Evolutionary conservation across 2,113 vertebrate genomes (phyloP).

Genomic region (Oncorhynchus nerka): DNA sequence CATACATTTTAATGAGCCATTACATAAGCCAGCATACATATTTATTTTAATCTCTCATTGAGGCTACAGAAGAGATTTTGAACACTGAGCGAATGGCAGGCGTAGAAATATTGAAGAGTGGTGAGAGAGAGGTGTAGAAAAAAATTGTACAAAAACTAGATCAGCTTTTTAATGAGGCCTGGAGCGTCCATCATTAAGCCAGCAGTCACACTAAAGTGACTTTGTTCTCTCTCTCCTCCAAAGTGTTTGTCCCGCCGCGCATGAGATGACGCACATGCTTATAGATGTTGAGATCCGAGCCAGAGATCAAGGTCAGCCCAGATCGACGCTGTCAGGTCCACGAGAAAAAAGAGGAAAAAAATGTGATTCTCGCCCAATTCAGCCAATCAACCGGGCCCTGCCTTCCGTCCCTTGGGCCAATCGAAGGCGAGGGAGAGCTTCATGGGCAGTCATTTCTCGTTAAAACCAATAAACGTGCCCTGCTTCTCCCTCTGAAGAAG

Average conservation of each 20-base stretch:
- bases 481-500: conserved; percentile 2
- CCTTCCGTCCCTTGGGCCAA: not conserved
- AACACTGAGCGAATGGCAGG: not conserved
- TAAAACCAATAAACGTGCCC: conserved; percentile 5
- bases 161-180: conserved; percentile 36
- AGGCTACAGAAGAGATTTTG: conserved; percentile 1
- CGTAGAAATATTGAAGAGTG: not conserved
- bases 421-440: not conserved
- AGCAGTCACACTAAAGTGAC: conserved; percentile 44
- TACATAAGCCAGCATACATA: conserved; percentile 11
- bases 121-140: not conserved
- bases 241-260: not conserved
- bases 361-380: not conserved
- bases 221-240: conserved; percentile 32
- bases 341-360: not conserved
- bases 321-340: conserved; percentile 18
- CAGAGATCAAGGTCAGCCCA: conserved; percentile 29
- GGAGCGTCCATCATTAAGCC: conserved; percentile 42
- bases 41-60: conserved; percentile 18
- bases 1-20: conserved; percentile 28
- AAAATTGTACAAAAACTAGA: too few species aligned
- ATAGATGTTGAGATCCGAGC: conserved; percentile 23
- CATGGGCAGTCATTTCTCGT: not conserved
- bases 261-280: conserved; percentile 11
- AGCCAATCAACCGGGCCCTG: conserved; percentile 9